Evolutionary conservation across 1,140 invertebrate species (phyloP).

Genomic region (Drosophila sp.): DNA sequence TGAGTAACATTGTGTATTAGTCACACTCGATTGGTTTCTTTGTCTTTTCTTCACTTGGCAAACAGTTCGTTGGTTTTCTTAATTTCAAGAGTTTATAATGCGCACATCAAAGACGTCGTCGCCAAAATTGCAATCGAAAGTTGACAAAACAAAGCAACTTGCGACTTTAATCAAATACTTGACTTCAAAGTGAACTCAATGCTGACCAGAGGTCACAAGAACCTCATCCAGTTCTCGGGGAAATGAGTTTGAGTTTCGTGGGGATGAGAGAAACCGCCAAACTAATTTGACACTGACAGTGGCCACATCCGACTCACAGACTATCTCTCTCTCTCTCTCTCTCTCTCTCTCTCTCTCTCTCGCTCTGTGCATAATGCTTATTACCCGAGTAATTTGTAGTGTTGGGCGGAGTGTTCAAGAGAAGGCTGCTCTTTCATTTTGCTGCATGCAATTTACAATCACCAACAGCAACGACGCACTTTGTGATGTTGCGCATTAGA

Average conservation of each 20-base stretch:
- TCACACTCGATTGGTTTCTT: conserved; percentile 58
- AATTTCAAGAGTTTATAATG: conserved; percentile 39
- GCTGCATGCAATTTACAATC: conserved; percentile 74
- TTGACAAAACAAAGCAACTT: conserved; percentile 62
- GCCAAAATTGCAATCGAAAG: conserved; percentile 28
- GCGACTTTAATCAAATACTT: conserved; percentile 68
- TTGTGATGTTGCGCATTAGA: conserved; percentile 52
- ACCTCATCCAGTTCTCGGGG: not conserved
- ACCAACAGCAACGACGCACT: conserved; percentile 29
- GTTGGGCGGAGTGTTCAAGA: not conserved
- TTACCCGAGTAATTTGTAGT: conserved; percentile 57
- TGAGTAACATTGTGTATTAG: conserved; percentile 53
- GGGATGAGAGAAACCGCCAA: conserved; percentile 29
- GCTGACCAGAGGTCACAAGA: conserved; percentile 32
- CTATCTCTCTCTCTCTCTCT: too few relatives aligned
- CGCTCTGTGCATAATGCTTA: conserved; percentile 80
- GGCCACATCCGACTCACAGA: conserved; percentile 49
- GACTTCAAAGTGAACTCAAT: conserved; percentile 67
- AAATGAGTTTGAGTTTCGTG: not conserved
- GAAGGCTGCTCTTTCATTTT: conserved; percentile 44
- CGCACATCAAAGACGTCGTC: conserved; percentile 56
- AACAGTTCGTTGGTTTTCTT: conserved; percentile 57
- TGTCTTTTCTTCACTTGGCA: conserved; percentile 19
- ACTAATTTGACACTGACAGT: conserved; percentile 75
- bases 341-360: too few relatives aligned